Evolutionary conservation across 2,113 vertebrate genomes (phyloP).

Genomic region (Acanthochromis polyacanthus): DNA sequence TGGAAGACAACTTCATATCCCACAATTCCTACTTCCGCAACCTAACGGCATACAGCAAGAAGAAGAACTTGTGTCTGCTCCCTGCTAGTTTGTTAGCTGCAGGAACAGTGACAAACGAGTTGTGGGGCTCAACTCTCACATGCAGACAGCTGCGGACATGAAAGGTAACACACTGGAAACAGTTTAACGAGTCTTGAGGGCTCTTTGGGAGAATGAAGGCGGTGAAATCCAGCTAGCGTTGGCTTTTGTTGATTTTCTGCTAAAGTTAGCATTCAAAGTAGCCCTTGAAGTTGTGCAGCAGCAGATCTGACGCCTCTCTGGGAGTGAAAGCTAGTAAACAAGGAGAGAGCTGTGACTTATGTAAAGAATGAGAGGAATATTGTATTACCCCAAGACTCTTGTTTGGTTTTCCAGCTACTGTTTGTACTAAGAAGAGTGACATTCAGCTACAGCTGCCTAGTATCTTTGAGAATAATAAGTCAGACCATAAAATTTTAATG

Average conservation of each 20-base stretch:
- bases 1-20: conserved; percentile 65
- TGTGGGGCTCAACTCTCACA: background rate
- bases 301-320: background rate
- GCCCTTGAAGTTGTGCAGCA: conserved; percentile 29
- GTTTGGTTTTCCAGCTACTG: background rate
- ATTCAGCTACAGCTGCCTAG: background rate
- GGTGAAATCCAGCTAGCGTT: background rate
- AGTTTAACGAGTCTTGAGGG: background rate
- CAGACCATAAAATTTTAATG: background rate
- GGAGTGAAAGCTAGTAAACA: background rate
- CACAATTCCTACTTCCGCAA: conserved; percentile 72
- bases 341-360: background rate
- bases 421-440: background rate
- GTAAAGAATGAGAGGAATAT: background rate
- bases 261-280: conserved; percentile 38
- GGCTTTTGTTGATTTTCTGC: background rate
- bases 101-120: conserved; percentile 9
- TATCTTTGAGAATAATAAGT: background rate
- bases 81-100: conserved; percentile 27
- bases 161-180: conserved; percentile 61
- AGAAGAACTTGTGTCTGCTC: conserved; percentile 19
- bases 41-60: conserved; percentile 9
- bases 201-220: background rate
- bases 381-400: background rate
- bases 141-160: conserved; percentile 46